phyloP scores from a whole-genome alignment of 2,113 vertebrate genomes.

The Paramisgurnus dabryanus region DNA sequence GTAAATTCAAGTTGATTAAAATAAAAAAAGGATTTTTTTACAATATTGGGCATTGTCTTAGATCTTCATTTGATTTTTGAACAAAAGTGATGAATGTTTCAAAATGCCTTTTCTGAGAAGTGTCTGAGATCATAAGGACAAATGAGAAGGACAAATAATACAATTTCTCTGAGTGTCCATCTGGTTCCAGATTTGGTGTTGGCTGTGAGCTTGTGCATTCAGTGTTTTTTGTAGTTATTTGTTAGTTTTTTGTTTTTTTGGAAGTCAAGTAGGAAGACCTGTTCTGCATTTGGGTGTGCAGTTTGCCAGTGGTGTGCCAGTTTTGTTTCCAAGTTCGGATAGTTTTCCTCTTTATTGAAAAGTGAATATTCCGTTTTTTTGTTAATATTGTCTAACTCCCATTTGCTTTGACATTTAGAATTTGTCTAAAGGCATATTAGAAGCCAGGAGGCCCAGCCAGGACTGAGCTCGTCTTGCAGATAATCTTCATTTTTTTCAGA shows the following conservation, averaged over 20 bases:
- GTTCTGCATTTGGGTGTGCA: background rate
- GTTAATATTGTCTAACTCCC: conserved; percentile 16
- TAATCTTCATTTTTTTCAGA: background rate
- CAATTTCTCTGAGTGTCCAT: background rate
- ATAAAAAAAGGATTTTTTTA: no score
- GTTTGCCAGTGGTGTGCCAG: background rate
- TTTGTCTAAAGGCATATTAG: background rate
- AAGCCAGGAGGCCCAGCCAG: background rate
- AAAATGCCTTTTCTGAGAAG: conserved; percentile 6
- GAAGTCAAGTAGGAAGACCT: background rate
- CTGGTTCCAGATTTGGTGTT: conserved; percentile 3
- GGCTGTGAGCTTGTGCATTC: background rate
- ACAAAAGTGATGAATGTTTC: background rate
- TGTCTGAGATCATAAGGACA: conserved; percentile 4
- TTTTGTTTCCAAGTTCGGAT: background rate
- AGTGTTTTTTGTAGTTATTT: background rate
- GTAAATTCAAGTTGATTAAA: no score
- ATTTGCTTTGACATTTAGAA: background rate
- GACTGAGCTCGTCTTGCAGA: background rate
- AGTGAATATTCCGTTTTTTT: background rate
- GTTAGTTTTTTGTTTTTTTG: background rate
- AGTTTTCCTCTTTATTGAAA: background rate
- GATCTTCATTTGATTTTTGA: background rate
- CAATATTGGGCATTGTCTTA: background rate
- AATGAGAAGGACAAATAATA: background rate